These are phyloP conservation scores for Clarias magur DNA, from an alignment of 2,113 vertebrate genomes.

Conservation along the genomic window DNA sequence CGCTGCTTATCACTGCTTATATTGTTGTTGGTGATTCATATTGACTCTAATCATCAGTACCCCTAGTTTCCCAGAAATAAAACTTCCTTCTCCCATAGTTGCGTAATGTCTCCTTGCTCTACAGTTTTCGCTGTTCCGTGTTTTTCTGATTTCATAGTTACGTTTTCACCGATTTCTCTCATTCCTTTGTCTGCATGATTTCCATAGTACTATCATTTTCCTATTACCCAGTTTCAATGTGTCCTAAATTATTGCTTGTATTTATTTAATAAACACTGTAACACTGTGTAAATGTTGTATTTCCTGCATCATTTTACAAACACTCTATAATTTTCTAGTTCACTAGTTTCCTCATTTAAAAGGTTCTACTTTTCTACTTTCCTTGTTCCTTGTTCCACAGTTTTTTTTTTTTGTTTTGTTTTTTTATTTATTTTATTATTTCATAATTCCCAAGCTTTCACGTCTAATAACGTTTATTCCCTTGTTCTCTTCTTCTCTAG, in stretches of 20 bases:
- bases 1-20: too few species aligned
- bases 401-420: too few species aligned
- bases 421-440: too few species aligned
- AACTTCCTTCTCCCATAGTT: neutral
- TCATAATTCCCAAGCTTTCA: neutral
- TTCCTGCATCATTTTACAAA: neutral
- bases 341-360: neutral
- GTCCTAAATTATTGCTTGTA: neutral
- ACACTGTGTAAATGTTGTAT: neutral
- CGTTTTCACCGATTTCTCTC: neutral
- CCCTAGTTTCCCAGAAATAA: neutral
- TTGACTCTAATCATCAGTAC: too few species aligned
- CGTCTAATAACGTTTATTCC: too few species aligned
- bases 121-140: neutral
- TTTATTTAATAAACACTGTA: neutral
- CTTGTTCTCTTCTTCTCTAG: too few species aligned
- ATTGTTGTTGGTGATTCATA: too few species aligned
- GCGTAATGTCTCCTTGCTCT: neutral
- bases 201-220: neutral
- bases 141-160: neutral
- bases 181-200: neutral
- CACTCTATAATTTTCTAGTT: neutral
- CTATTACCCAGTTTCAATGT: neutral
- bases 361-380: neutral
- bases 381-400: neutral